Percentiles rank a stretch among this genome's conserved stretches.
phyloP scores from a whole-genome alignment of 2,113 vertebrate species.

The Dunckerocampus dactyliophorus region DNA sequence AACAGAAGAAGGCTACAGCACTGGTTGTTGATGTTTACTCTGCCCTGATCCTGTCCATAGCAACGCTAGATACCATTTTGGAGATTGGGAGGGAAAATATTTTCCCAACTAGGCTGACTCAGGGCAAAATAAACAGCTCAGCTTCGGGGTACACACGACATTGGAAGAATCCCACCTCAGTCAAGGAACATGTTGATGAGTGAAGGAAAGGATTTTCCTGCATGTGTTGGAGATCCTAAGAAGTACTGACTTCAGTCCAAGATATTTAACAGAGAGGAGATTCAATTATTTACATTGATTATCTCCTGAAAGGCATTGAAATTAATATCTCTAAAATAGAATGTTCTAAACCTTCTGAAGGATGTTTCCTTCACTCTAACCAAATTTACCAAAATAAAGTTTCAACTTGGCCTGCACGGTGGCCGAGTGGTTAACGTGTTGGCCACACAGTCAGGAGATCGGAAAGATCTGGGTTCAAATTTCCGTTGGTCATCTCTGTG shows the following conservation, averaged over 20 bases:
- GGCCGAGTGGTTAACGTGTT: too few species aligned
- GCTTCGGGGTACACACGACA: conserved; percentile 40
- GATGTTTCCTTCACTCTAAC: too few species aligned
- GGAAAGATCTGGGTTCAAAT: too few species aligned
- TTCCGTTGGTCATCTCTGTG: too few species aligned
- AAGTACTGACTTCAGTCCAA: background rate
- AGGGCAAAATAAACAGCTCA: conserved; percentile 61
- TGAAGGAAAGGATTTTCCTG: background rate
- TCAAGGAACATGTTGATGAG: conserved; percentile 23
- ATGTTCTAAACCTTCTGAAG: too few species aligned
- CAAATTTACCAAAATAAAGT: too few species aligned
- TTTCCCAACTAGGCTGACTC: conserved; percentile 57
- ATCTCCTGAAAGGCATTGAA: background rate
- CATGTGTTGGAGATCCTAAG: background rate
- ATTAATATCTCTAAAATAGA: background rate
- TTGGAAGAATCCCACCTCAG: conserved; percentile 52
- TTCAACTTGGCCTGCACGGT: too few species aligned
- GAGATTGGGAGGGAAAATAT: conserved; percentile 62
- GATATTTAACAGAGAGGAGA: background rate
- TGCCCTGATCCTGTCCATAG: conserved; percentile 33
- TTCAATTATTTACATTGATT: background rate
- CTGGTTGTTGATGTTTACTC: conserved; percentile 62
- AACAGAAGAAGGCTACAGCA: conserved; percentile 41
- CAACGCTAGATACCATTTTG: conserved; percentile 63
- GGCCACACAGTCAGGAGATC: too few species aligned